phyloP scores from a whole-genome alignment of 2,113 vertebrate species.

The Garra rufa region DNA sequence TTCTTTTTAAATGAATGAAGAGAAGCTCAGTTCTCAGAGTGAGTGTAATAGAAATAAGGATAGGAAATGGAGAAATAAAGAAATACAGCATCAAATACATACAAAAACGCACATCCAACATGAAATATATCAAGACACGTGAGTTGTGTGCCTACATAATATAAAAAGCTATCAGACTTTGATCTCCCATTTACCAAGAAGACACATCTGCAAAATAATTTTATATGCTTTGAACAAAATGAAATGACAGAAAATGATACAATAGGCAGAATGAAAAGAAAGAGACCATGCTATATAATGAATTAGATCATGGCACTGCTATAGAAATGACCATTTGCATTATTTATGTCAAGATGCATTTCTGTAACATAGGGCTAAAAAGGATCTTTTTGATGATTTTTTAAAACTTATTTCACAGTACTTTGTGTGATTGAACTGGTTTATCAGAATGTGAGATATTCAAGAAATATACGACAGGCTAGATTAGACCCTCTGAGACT shows the following conservation, averaged over 20 bases:
- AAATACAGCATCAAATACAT: neutral
- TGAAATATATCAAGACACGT: neutral
- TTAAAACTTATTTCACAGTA: neutral
- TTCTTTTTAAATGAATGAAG: conserved; percentile 29
- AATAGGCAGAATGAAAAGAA: neutral
- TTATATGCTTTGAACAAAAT: conserved; percentile 12
- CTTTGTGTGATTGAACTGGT: neutral
- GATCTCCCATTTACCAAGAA: conserved; percentile 30
- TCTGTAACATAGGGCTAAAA: neutral
- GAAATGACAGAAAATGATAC: neutral
- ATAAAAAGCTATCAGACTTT: neutral
- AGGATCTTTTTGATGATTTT: neutral
- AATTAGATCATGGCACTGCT: neutral
- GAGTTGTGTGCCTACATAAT: neutral
- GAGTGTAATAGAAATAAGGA: neutral
- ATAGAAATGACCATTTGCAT: neutral
- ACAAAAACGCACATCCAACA: neutral
- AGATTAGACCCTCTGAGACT: conserved; percentile 15
- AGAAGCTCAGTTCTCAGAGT: neutral
- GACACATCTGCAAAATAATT: conserved; percentile 1
- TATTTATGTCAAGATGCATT: conserved; percentile 3
- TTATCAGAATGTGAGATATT: neutral
- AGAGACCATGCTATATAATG: neutral
- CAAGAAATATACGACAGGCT: neutral
- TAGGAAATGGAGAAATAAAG: neutral